phyloP scores from a whole-genome alignment of 2,797 vertebrate genomes.

The Tiaroga cobitis region DNA sequence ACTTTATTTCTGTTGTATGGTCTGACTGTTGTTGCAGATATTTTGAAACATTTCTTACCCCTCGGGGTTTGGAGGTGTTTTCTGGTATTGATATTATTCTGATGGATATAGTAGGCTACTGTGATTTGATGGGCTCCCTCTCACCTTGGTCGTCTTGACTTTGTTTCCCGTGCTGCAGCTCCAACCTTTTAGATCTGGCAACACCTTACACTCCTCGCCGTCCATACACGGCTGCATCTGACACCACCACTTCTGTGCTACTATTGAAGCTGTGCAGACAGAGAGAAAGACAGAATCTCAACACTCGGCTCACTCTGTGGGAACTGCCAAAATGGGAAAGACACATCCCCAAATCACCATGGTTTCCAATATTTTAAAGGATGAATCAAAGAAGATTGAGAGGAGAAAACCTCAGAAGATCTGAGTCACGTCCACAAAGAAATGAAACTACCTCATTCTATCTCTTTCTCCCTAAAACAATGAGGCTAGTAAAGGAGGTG shows the following conservation, averaged over 20 bases:
- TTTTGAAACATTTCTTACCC: background rate
- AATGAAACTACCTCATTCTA: constrained; percentile 24
- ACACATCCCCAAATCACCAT: constrained; percentile 35
- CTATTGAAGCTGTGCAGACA: constrained; percentile 86
- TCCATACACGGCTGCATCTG: constrained; percentile 97
- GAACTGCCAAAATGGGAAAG: constrained; percentile 24
- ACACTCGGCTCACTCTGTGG: background rate
- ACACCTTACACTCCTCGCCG: constrained; percentile 94
- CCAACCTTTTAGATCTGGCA: constrained; percentile 97
- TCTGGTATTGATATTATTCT: background rate
- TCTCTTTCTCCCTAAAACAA: constrained; percentile 38
- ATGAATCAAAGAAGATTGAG: constrained; percentile 48
- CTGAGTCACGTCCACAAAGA: constrained; percentile 39
- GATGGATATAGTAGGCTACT: background rate
- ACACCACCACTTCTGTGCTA: constrained; percentile 99
- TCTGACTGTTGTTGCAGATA: background rate
- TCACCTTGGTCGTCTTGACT: constrained; percentile 64
- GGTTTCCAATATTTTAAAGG: constrained; percentile 39
- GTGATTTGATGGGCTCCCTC: constrained; percentile 20
- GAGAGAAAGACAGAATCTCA: constrained; percentile 25
- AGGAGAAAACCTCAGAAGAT: constrained; percentile 22
- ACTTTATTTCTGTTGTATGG: background rate
- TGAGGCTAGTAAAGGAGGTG: constrained; percentile 24
- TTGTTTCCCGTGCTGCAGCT: constrained; percentile 93
- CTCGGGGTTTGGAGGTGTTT: no score